Percentiles rank a stretch among this genome's conserved stretches.
phyloP scores from a whole-genome alignment of 2,888 invertebrate genomes.

The Nymphalis c-album region DNA sequence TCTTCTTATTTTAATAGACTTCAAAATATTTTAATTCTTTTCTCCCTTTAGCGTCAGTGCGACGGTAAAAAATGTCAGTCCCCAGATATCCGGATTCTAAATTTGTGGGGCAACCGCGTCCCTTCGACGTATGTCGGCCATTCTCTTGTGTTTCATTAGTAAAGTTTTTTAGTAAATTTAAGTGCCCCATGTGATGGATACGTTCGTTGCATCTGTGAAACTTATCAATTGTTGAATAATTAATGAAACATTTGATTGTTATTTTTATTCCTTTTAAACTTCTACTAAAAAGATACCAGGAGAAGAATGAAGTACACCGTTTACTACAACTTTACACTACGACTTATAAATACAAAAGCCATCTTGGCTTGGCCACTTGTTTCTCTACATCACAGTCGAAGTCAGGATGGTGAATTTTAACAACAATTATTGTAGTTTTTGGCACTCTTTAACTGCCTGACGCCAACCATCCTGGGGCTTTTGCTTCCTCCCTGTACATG shows the following conservation, averaged over 20 bases:
- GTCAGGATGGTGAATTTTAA: too few relatives aligned
- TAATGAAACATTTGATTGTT: background rate
- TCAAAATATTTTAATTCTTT: slow-evolving; percentile 20
- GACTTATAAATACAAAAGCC: too few relatives aligned
- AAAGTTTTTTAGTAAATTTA: slow-evolving; percentile 16
- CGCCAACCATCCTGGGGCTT: too few relatives aligned
- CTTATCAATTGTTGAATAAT: background rate
- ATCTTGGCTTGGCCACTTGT: too few relatives aligned
- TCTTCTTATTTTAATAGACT: background rate
- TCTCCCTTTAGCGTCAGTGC: slow-evolving; percentile 39
- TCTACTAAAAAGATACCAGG: too few relatives aligned
- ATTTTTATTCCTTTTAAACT: too few relatives aligned
- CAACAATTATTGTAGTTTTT: too few relatives aligned
- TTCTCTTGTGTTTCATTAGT: slow-evolving; percentile 37
- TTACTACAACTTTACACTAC: too few relatives aligned
- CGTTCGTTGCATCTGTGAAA: slow-evolving; percentile 3
- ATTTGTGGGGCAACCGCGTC: slow-evolving; percentile 55
- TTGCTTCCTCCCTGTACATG: too few relatives aligned
- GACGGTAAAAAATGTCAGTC: slow-evolving; percentile 59
- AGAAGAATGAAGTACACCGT: too few relatives aligned
- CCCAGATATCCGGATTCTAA: slow-evolving; percentile 74
- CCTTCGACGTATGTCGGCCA: slow-evolving; percentile 58
- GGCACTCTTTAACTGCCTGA: too few relatives aligned
- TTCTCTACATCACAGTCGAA: too few relatives aligned
- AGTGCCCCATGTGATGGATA: slow-evolving; percentile 2